Base-by-base conservation (phyloP, 2,888 invertebrate genomes). In the Caenorhabditis uteleia region DNA sequence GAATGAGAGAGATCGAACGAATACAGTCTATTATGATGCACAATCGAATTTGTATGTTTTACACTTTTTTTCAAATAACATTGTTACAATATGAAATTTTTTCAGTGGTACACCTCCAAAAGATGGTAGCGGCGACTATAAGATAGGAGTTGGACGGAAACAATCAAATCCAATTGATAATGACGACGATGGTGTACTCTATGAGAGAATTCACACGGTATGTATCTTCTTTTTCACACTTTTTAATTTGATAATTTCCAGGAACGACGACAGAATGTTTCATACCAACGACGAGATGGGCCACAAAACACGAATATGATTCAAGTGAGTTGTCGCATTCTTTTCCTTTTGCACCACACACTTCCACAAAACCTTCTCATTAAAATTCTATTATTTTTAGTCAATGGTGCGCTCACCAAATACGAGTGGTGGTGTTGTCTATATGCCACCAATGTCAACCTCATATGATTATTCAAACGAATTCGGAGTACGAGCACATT, bases 11-110 rank as follows among this genome's bases (percentile, higher is more conserved):
- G 60, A 59, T 18, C 50, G 66, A 44, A 44, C 55, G 27, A 40
- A 40, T n/a, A 66, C 55, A 14, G 51, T 56, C 6, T 66, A 66
- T 36, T 66, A 66, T 42, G 59, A 66, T 49, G 66, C 66, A 5
- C 59, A 66, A 14, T 7, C 50, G 16, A 51, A 60, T 47, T 60
- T 66, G 66, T 66, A 36, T 40, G 54, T 55, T 26, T 42, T 46
- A 45, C 25, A 23, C 8, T 14, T n/a, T 21, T 31, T 50, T 58
- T 1, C n/a, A 36, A 36, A 6, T 16, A 36, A 10, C 18, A n/a
- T 5, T 8, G n/a, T n/a, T n/a, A n/a, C n/a, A n/a, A n/a, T n/a
- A n/a, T n/a, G n/a, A n/a, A n/a, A n/a, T 5, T 20, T 21, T 33
- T 45, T 33, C 55, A 61, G 61, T 43, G 61, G 61, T 25, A 61